phyloP scores from a whole-genome alignment of 2,888 invertebrate species.

The Lacanobia wlatinum region DNA sequence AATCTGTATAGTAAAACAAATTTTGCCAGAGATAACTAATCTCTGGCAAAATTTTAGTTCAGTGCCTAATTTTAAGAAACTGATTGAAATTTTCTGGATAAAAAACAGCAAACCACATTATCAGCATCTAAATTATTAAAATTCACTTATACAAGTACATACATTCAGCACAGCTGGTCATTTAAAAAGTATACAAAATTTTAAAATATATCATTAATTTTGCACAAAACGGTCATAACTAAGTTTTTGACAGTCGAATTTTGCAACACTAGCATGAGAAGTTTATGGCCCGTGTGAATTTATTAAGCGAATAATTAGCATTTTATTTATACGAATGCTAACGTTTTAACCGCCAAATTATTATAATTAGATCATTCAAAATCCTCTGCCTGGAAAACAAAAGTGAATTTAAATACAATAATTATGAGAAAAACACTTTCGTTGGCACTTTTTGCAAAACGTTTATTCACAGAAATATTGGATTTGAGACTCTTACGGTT shows the following conservation, averaged over 20 bases:
- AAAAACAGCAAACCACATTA: no score
- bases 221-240: background rate
- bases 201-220: background rate
- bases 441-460: background rate
- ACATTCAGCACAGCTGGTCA: no score
- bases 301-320: constrained; percentile 50
- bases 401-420: constrained; percentile 40
- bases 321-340: constrained; percentile 30
- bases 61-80: no score
- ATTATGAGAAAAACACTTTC: background rate
- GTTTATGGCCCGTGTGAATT: constrained; percentile 62
- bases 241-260: constrained; percentile 23
- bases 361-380: constrained; percentile 30
- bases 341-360: constrained; percentile 41
- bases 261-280: constrained; percentile 55
- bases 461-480: background rate
- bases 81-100: no score
- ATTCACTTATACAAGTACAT: no score
- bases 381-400: background rate
- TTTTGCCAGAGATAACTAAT: no score
- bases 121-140: no score
- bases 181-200: background rate
- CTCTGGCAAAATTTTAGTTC: no score
- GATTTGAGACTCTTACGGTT: background rate
- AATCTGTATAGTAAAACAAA: background rate